Evolutionary conservation across 1,140 invertebrate genomes (phyloP), one percentile per base, ranked within the genome.

Genomic region (Bombus ignitus): DNA sequence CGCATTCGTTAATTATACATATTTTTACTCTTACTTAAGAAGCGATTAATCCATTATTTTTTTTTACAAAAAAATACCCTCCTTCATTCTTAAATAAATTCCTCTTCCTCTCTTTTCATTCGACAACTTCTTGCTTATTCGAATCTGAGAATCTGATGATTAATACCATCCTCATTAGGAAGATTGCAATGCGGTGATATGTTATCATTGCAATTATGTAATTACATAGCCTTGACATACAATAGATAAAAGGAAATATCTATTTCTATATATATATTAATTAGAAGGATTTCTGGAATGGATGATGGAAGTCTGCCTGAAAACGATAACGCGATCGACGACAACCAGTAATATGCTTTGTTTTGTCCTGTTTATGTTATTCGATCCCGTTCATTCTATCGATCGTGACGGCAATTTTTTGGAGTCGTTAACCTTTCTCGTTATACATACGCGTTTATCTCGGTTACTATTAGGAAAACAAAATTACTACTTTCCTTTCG

Each of bases 381-480:
- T 68, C 12, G 15, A 57, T 68, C 3, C 2, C 35, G n/a, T 35
- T 74, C n/a, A 22, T n/a, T 74, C n/a, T 25, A 82, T 44, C 39
- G 71, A 25, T 28, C 10, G 5, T 5, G 35, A 22, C 6, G n/a
- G 28, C 28, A 32, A 78, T 83, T 83, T 62, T 78, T 77, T 22
- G 6, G 9, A 62, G 80, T 65, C 70, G 32, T 57, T 68, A 77
- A 77, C 35, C 62, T 68, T 77, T 76, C 42, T n/a, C 42, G 42
- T 2, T 47, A 13, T 32, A 25, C 8, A 32, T 44, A 1, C 28
- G 6, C 15, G 18, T 47, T 37, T 28, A 25, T 47, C 15, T 2
- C 32, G 65, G 18, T 8, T 12, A 22, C 13, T 28, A 35, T 62
- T 35, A 12, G 22, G 25, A 74, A 74, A 82, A 65, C 42, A 28